A percentile compares a stretch with the other conserved stretches of the same genome.
These are phyloP conservation scores for Echeneis naucrates DNA, from an alignment of 2,797 vertebrate genomes.

Conservation along the genomic window DNA sequence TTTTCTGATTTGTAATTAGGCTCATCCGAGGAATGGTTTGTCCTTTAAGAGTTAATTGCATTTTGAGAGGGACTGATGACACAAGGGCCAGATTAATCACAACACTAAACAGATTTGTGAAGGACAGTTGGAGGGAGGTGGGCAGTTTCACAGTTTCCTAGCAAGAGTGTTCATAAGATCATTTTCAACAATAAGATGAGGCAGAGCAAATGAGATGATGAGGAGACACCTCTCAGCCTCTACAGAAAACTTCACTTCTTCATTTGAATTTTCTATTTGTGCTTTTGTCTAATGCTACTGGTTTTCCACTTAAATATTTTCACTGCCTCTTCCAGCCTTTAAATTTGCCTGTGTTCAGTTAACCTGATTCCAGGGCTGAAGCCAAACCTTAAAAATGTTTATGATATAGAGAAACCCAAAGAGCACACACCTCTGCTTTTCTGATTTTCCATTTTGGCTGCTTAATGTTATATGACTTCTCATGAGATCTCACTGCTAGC, in stretches of 20 bases:
- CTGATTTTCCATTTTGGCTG: no score
- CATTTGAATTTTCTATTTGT: no score
- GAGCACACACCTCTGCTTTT: no score
- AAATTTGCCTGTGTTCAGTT: no score
- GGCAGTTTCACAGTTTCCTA: conserved; percentile 29
- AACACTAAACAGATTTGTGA: conserved; percentile 80
- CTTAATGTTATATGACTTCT: no score
- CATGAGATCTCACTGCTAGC: no score
- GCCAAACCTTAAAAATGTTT: no score
- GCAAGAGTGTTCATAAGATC: conserved; percentile 17
- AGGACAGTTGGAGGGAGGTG: conserved; percentile 54
- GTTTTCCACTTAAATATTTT: no score
- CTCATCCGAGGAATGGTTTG: conserved; percentile 61
- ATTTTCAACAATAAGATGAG: conserved; percentile 67
- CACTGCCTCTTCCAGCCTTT: no score
- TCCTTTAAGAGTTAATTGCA: conserved; percentile 80
- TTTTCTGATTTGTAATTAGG: conserved; percentile 59
- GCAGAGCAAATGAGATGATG: conserved; percentile 64
- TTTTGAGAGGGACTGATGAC: conserved; percentile 72
- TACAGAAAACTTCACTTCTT: not conserved
- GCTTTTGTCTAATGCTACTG: no score
- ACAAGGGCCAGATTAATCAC: conserved; percentile 73
- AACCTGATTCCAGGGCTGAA: no score
- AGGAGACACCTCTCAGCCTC: conserved; percentile 50
- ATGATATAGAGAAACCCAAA: no score